Evolutionary conservation across 2,113 vertebrate genomes (phyloP).

Genomic region (Alces alces): DNA sequence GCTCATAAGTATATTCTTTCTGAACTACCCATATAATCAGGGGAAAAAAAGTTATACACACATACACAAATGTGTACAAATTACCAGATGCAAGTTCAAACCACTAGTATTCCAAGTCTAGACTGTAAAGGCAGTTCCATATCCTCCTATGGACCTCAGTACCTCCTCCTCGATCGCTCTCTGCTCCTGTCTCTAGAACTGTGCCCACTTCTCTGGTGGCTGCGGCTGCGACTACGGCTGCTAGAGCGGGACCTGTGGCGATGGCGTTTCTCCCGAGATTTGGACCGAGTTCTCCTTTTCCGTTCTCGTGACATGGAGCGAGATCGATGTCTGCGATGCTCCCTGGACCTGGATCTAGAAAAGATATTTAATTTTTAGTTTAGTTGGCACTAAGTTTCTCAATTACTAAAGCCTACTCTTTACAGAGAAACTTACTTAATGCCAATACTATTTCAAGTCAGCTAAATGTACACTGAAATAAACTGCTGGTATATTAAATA

Average conservation of each 20-base stretch:
- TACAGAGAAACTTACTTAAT: not conserved
- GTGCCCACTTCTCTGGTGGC: conserved; percentile 85
- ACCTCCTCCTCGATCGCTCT: conserved; percentile 86
- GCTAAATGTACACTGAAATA: not conserved
- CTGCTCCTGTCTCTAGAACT: conserved; percentile 86
- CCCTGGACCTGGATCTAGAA: conserved; percentile 83
- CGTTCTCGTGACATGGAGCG: conserved; percentile 85
- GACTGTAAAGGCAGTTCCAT: conserved; percentile 43
- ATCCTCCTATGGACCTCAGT: conserved; percentile 31
- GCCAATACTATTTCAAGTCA: not conserved
- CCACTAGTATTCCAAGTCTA: conserved; percentile 41
- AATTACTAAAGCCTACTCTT: not conserved
- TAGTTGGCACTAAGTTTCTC: not conserved
- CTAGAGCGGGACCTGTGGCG: conserved; percentile 81
- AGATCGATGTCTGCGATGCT: conserved; percentile 83
- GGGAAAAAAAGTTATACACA: conserved; percentile 39
- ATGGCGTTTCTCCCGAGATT: conserved; percentile 85
- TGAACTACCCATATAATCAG: conserved; percentile 49
- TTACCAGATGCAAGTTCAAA: conserved; percentile 58
- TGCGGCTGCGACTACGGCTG: conserved; percentile 84
- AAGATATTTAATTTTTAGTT: not conserved
- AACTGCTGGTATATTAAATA: not conserved
- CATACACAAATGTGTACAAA: conserved; percentile 62
- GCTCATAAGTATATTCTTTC: conserved; percentile 47
- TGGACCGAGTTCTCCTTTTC: conserved; percentile 85